phyloP scores from a whole-genome alignment of 2,797 vertebrate species.

The Schizopygopsis malacanthus region DNA sequence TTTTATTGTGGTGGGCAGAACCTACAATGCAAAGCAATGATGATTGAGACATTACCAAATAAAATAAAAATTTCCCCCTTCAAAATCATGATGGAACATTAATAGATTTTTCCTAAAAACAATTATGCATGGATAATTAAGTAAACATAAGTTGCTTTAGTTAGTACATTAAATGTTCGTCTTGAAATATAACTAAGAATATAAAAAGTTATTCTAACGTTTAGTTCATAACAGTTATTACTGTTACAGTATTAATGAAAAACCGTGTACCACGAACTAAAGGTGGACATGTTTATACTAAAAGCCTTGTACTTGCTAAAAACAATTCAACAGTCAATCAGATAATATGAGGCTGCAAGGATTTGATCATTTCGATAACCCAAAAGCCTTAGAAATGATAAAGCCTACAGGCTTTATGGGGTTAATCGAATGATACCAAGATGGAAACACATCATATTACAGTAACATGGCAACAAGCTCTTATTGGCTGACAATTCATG shows the following conservation, averaged over 20 bases:
- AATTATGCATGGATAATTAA: background rate
- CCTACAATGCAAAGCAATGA: background rate
- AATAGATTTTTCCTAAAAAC: background rate
- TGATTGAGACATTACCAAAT: too few species aligned
- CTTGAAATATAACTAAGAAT: background rate
- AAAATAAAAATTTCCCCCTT: background rate
- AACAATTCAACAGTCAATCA: background rate
- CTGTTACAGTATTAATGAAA: background rate
- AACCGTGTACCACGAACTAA: too few species aligned
- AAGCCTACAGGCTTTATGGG: background rate
- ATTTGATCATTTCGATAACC: background rate
- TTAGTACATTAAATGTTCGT: background rate
- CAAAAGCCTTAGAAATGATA: background rate
- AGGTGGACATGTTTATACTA: background rate
- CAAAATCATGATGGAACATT: background rate
- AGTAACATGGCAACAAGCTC: slow-evolving; percentile 1
- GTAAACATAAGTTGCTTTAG: background rate
- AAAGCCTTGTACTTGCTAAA: background rate
- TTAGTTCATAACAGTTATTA: background rate
- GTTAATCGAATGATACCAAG: slow-evolving; percentile 2
- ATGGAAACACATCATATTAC: background rate
- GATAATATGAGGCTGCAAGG: background rate
- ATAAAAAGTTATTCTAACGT: background rate
- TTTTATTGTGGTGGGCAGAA: background rate
- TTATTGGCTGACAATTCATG: background rate